Base-by-base conservation (phyloP, 2,797 vertebrate species). In the Aphelocoma californica region DNA sequence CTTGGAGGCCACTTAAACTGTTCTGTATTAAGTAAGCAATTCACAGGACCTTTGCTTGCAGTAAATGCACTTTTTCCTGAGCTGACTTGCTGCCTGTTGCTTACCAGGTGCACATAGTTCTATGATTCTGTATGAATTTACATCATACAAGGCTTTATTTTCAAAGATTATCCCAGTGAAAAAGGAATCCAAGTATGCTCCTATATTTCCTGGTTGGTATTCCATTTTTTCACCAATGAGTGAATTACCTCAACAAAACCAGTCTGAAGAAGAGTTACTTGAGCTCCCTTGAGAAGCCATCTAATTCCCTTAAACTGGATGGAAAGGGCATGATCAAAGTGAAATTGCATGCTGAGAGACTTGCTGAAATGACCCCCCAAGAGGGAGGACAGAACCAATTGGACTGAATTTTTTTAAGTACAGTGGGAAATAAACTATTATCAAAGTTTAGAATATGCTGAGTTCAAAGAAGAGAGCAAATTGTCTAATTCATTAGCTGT, bases 271-370 rank as follows among this genome's bases (percentile, higher is more conserved):
- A 91, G 19, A 69, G 54, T 83, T 75, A 69, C 58, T 86, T 91
- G 42, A 90, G 47, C 24, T 91, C n/a, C 65, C 61, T 83, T 89
- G 23, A 95, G 74, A 91, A 87, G 21, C 28, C 42, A 65, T 54
- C 26, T 83, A 89, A 91, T 92, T 94, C 86, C 50, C 74, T 86
- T 83, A 86, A 90, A 81, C 25, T 94, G 40, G 61, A 72, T 47
- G 40, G 62, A 92, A 96, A 93, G 62, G 51, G 54, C 48, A 84
- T 17, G 50, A 94, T 75, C 88, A 92, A 93, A 90, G 75, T 40
- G 70, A 94, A 95, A 94, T 81, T 57, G 14, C 64, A 81, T 0
- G 0, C 58, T 83, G 65, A 93, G 64, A 94, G 32, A 82, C 28
- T 64, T 74, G 32, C 32, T 82, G 71, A 92, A 92, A 85, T 86